Base-by-base conservation (phyloP, 2,888 invertebrate genomes). In the Stenodera caucasica region DNA sequence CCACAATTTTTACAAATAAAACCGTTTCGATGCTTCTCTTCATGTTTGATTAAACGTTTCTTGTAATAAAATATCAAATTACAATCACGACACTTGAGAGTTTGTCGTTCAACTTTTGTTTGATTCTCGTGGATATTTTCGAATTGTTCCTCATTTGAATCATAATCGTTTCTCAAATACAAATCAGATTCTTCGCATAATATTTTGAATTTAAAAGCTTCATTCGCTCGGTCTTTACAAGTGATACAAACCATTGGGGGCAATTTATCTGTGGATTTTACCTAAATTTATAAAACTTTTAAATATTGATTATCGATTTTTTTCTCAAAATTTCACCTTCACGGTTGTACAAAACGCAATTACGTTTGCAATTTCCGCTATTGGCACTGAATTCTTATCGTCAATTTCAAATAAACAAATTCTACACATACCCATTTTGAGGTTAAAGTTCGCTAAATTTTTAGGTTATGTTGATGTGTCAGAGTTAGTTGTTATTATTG, bases 141-240 rank as follows among this genome's bases (percentile, higher is more conserved):
- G 26, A 26, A 26, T 26, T 26, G 26, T 26, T n/a, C n/a, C 3
- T 26, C 6, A 6, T 26, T 26, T 26, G 14, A 18, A 21, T 45
- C 21, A 18, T 45, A 8, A 21, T 45, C 15, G 11, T 11, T 52
- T 30, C 61, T 37, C 45, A 62, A 21, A 23, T 58, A 58, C 49
- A 49, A 45, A 50, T 63, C 63, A n/a, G 63, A 55, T 14, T 56
- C 26, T 45, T 63, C 63, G 37, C 61, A 61, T 18, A 59, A 21
- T 12, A 55, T 26, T 49, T 49, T 55, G 26, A 64, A 62, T 0
- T 55, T 23, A 30, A 58, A 61, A 5, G 61, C 61, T 2, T 62
- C 49, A 23, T 37, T 59, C 11, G 61, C 60, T 49, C 40, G 37
- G 11, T 57, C 40, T 11, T 45, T 55, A 32, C 64, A 64, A 1